These are phyloP conservation scores for Tillus elongatus DNA, from an alignment of 2,888 invertebrate genomes.

Conservation along the genomic window DNA sequence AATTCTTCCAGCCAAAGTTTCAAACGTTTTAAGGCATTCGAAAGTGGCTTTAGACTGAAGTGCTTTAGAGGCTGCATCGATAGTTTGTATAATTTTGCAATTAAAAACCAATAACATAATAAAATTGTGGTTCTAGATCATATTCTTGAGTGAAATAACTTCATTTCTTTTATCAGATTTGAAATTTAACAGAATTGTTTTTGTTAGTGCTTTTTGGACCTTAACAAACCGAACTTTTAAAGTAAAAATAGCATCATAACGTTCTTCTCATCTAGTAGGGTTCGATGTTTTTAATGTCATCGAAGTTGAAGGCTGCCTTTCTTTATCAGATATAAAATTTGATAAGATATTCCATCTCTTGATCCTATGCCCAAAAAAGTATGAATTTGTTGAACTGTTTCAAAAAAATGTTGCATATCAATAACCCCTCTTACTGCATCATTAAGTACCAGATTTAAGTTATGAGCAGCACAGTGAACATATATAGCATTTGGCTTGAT, in stretches of 20 bases:
- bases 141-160: conserved; percentile 6
- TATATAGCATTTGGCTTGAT: no score
- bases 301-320: not conserved
- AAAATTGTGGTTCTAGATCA: conserved; percentile 8
- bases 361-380: not conserved
- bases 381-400: no score
- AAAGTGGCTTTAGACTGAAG: no score
- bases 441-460: no score
- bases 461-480: no score
- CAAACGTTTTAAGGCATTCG: no score
- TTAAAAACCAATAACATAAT: conserved; percentile 11
- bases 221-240: no score
- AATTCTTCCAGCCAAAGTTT: conserved; percentile 5
- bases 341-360: no score
- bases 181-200: conserved; percentile 8
- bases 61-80: no score
- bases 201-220: conserved; percentile 7
- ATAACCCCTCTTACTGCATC: no score
- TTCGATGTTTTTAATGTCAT: no score
- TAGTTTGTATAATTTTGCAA: conserved; percentile 6
- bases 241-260: conserved; percentile 6
- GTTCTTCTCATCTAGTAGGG: conserved; percentile 5
- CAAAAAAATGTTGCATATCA: no score
- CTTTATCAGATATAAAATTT: not conserved
- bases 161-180: conserved; percentile 7